These are phyloP conservation scores for Ichneumoninae sp. DNA, from an alignment of 2,888 invertebrate genomes.

Conservation along the genomic window DNA sequence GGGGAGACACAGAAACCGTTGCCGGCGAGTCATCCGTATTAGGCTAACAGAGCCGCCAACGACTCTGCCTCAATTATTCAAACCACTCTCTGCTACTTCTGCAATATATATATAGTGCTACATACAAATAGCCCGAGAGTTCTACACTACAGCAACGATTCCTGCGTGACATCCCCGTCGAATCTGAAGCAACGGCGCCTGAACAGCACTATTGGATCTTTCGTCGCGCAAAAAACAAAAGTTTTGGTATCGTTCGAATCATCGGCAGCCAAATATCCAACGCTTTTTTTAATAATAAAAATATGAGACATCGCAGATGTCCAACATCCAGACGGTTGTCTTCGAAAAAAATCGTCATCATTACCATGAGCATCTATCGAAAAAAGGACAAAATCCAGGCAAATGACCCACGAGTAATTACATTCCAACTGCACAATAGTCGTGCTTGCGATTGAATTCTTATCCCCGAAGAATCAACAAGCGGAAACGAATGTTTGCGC, in stretches of 20 bases:
- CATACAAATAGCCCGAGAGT: background rate
- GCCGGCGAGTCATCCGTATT: slow-evolving; percentile 74
- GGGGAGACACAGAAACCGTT: slow-evolving; percentile 69
- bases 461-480: slow-evolving; percentile 51
- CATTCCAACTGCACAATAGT: slow-evolving; percentile 5
- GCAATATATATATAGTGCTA: slow-evolving; percentile 11
- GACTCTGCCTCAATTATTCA: slow-evolving; percentile 76
- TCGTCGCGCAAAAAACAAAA: background rate
- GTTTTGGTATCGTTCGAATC: background rate
- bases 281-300: background rate
- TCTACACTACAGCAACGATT: slow-evolving; percentile 27
- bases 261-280: background rate
- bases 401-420: slow-evolving; percentile 43
- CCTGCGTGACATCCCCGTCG: background rate
- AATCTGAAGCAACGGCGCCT: slow-evolving; percentile 2
- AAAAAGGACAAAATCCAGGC: background rate
- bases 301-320: background rate
- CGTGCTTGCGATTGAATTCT: slow-evolving; percentile 31
- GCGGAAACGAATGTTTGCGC: slow-evolving; percentile 20
- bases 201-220: background rate
- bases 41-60: slow-evolving; percentile 75
- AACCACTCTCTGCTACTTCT: slow-evolving; percentile 67
- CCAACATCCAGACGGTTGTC: slow-evolving; percentile 17
- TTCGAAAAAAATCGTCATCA: slow-evolving; percentile 44
- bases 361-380: slow-evolving; percentile 34